Percentiles rank a stretch among this genome's conserved stretches.
These are phyloP conservation scores for Erpornis zantholeuca DNA, from an alignment of 2,113 vertebrate species.

Conservation along the genomic window DNA sequence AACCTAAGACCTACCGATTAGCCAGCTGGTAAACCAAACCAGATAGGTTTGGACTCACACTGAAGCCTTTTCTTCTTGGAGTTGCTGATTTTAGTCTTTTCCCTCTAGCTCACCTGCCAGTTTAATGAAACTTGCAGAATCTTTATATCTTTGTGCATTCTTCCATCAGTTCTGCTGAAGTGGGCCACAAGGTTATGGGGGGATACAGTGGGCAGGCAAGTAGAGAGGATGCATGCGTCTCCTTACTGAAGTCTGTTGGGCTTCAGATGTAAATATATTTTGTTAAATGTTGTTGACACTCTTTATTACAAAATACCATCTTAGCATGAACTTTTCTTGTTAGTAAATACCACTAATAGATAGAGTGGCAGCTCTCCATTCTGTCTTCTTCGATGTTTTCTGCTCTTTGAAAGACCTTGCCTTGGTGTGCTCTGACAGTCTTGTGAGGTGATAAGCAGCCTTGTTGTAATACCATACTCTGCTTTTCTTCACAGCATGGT, in stretches of 20 bases:
- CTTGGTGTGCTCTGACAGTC: not conserved
- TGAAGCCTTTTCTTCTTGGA: not conserved
- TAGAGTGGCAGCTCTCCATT: not conserved
- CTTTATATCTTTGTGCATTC: not conserved
- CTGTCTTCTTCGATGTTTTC: not conserved
- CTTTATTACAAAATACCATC: not conserved
- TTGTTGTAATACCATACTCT: not conserved
- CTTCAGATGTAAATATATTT: not conserved
- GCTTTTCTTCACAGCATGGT: not conserved
- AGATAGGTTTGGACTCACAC: not conserved
- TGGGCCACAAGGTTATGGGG: not conserved
- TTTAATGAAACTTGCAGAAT: not conserved
- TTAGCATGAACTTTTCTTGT: not conserved
- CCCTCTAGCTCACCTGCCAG: not conserved
- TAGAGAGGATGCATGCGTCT: not conserved
- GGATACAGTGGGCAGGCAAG: not conserved
- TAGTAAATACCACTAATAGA: not conserved
- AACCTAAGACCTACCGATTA: not conserved
- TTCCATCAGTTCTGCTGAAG: not conserved
- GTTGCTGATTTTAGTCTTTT: not conserved
- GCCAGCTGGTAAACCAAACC: not conserved
- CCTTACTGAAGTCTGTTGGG: not conserved
- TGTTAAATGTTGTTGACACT: not conserved
- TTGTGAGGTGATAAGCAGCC: not conserved
- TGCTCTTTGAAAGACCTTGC: not conserved